Percentiles rank a stretch among this genome's conserved stretches.
Evolutionary conservation across 2,888 invertebrate species (phyloP).

Genomic region (Scaptomyza flava): DNA sequence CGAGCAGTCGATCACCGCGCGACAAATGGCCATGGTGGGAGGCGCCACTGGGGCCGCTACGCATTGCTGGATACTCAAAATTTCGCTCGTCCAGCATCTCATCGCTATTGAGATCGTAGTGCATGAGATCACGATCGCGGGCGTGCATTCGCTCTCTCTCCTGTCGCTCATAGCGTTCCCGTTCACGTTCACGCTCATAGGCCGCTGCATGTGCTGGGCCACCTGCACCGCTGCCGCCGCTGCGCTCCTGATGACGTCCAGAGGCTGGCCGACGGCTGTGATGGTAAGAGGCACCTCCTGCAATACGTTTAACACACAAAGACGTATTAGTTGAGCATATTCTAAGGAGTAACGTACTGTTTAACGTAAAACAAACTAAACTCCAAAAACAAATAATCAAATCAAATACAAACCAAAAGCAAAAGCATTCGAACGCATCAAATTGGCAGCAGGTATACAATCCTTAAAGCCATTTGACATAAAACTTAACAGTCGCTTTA

Average conservation of each 20-base stretch:
- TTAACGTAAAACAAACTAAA: conserved; percentile 48
- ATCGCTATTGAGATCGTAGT: conserved; percentile 84
- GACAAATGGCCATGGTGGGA: conserved; percentile 73
- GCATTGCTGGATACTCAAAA: conserved; percentile 82
- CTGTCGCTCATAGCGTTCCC: conserved; percentile 77
- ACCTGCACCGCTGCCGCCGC: conserved; percentile 73
- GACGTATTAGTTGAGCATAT: conserved; percentile 4
- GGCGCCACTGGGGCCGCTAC: conserved; percentile 77
- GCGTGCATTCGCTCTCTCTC: conserved; percentile 83
- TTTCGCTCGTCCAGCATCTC: conserved; percentile 84
- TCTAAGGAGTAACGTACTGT: neutral
- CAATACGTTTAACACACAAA: conserved; percentile 56
- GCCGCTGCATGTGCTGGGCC: conserved; percentile 68
- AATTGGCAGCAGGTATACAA: conserved; percentile 31
- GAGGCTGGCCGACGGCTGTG: conserved; percentile 83
- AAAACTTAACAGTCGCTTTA: conserved; percentile 31
- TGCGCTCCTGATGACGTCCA: conserved; percentile 80
- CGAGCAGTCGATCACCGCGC: conserved; percentile 78
- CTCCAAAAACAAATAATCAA: conserved; percentile 41
- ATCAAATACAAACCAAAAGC: conserved; percentile 53
- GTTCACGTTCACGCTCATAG: conserved; percentile 77
- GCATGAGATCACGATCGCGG: conserved; percentile 84
- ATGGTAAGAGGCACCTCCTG: conserved; percentile 84
- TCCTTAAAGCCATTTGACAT: conserved; percentile 24
- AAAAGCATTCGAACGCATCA: conserved; percentile 77